Conservation (phyloP, 2,113 vertebrate species). For the Piaya cayana region DNA sequence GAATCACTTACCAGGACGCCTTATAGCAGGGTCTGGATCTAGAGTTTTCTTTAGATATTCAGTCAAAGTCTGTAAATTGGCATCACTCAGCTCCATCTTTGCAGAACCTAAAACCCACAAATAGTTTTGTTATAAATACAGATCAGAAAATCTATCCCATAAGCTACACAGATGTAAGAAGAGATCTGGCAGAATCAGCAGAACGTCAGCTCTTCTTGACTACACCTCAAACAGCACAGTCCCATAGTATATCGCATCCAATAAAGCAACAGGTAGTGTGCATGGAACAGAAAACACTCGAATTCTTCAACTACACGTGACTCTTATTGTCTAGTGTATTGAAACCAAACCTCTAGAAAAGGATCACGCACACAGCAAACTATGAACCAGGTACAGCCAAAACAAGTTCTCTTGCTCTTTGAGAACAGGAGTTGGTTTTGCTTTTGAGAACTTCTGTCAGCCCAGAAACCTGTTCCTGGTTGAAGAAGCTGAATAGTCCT, state of each 20-base stretch:
- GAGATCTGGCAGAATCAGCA: neutral
- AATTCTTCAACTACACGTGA: neutral
- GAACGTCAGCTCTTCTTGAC: neutral
- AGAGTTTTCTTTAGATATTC: conserved; percentile 95
- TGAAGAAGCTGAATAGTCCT: neutral
- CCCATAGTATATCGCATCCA: neutral
- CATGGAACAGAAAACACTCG: neutral
- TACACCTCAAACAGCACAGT: neutral
- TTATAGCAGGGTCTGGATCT: conserved; percentile 91
- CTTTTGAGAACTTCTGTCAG: neutral
- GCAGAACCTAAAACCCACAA: conserved; percentile 66
- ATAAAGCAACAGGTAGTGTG: neutral
- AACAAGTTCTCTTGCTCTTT: neutral
- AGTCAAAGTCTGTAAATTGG: conserved; percentile 93
- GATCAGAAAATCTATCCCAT: neutral
- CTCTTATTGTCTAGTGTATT: neutral
- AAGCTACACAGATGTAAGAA: neutral
- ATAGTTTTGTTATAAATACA: neutral
- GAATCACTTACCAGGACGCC: conserved; percentile 88
- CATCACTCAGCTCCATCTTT: conserved; percentile 94
- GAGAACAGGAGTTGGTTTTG: neutral
- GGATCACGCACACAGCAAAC: neutral
- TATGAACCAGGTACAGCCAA: neutral
- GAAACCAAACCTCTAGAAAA: neutral
- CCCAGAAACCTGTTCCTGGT: neutral